phyloP scores from a whole-genome alignment of 1,140 invertebrate genomes.

The Cyphomyrmex costatus region DNA sequence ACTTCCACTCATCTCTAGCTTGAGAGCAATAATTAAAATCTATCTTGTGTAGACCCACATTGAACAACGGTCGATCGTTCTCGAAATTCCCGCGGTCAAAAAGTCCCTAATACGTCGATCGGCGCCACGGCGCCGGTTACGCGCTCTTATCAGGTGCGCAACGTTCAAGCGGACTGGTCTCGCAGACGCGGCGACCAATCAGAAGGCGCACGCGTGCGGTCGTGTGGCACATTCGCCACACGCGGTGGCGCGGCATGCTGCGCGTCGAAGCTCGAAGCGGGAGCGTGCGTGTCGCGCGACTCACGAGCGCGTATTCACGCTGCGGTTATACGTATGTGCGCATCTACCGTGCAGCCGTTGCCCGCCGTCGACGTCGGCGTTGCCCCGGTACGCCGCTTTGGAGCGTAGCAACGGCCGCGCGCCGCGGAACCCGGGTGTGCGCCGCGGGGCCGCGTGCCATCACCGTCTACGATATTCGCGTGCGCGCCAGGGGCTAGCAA shows the following conservation, averaged over 20 bases:
- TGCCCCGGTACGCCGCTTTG: conserved; percentile 58
- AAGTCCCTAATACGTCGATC: not conserved
- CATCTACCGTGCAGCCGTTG: conserved; percentile 56
- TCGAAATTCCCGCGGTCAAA: not conserved
- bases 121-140: no score
- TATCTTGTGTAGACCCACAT: no score
- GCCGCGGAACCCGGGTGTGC: conserved; percentile 16
- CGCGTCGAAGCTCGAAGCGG: not conserved
- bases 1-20: no score
- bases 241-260: not conserved
- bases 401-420: conserved; percentile 54
- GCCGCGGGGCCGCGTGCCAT: conserved; percentile 47
- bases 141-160: not conserved
- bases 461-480: conserved; percentile 36
- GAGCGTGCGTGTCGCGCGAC: conserved; percentile 31
- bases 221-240: not conserved
- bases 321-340: conserved; percentile 53
- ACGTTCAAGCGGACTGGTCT: not conserved
- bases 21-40: no score
- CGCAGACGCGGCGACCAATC: conserved; percentile 8
- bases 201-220: not conserved
- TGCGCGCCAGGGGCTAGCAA: conserved; percentile 21
- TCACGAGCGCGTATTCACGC: conserved; percentile 35
- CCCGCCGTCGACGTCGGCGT: conserved; percentile 67
- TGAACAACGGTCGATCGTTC: not conserved